Base-by-base conservation (phyloP, 2,113 vertebrate species). In the Cebidichthys violaceus region DNA sequence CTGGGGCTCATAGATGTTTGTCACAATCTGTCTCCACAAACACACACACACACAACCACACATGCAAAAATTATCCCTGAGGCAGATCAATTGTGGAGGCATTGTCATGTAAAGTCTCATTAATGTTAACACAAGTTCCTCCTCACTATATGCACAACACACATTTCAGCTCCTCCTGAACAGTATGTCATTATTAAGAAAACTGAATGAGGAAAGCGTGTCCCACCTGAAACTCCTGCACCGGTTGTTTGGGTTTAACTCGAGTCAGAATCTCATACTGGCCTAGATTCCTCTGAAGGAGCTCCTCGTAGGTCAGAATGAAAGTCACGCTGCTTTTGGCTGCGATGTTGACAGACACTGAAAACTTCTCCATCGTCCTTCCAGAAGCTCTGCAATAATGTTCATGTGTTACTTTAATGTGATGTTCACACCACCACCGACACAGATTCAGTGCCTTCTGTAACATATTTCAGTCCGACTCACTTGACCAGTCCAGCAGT, bases 281-380 rank as follows among this genome's bases (percentile, higher is more conserved):
- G 64, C 93, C 96, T 65, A 95, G 89, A 33, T 81, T 93, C 64
- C 98, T 94, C 85, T 96, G 96, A 81, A 99, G 95, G 83, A 99
- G 93, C 86, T 99, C 98, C 89, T 99, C 98, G 0, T 99, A 96
- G 3, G 92, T 96, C 89, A 99, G 92, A 39, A 91, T 91, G 86
- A 99, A 99, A 5, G 84, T 96, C 62, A 97, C 96, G 27, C 90
- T 96, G 79, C 96, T 98, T 79, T 89, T 81, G 75, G 97, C 94
- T 39, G 95, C 95, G 6, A 98, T 57, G 60, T 96, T 97, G 77
- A 99, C 94, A 9, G 96, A 96, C 79, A 99, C 97, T 4, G 95
- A 95, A 87, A 99, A 99, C 86, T 93, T 97, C 89, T 99, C 98
- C 92, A 98, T 98, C 72, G 96, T 97, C 80, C 98, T 96, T 31